A percentile compares a stretch with the other conserved stretches of the same genome.
Conservation (phyloP, 2,797 vertebrate species). For the Emys orbicularis region DNA sequence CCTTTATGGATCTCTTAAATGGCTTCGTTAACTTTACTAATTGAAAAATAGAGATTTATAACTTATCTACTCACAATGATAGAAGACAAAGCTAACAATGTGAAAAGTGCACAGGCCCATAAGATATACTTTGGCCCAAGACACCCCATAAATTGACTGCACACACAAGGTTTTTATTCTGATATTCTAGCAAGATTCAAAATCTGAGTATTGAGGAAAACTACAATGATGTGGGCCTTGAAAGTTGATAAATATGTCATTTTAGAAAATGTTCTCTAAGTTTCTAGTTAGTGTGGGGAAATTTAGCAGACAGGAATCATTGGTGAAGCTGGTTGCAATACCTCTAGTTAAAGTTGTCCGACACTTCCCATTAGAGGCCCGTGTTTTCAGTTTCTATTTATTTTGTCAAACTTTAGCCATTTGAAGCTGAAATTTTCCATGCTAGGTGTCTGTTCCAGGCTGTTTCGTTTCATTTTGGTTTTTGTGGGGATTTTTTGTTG, state of each 20-base stretch:
- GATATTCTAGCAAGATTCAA: background rate
- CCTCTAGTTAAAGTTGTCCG: background rate
- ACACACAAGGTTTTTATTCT: background rate
- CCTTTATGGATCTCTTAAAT: conserved; percentile 51
- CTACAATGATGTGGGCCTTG: background rate
- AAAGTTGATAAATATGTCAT: background rate
- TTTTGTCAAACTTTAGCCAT: background rate
- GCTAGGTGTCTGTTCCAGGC: background rate
- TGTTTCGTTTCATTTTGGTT: background rate
- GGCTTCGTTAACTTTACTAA: conserved; percentile 51
- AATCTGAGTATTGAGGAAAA: background rate
- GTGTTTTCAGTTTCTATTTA: background rate
- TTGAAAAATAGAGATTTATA: conserved; percentile 55
- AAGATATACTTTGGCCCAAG: background rate
- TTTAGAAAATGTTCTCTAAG: conserved; percentile 13
- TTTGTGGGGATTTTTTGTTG: background rate
- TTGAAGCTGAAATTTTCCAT: background rate
- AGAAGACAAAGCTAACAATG: background rate
- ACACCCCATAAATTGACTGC: background rate
- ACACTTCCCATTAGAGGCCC: background rate
- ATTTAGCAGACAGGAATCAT: conserved; percentile 51
- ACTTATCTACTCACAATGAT: background rate
- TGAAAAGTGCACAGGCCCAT: background rate
- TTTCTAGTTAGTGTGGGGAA: conserved; percentile 30
- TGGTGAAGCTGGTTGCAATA: conserved; percentile 8